Conservation (phyloP, 2,113 vertebrate genomes). For the Hemicordylus capensis region DNA sequence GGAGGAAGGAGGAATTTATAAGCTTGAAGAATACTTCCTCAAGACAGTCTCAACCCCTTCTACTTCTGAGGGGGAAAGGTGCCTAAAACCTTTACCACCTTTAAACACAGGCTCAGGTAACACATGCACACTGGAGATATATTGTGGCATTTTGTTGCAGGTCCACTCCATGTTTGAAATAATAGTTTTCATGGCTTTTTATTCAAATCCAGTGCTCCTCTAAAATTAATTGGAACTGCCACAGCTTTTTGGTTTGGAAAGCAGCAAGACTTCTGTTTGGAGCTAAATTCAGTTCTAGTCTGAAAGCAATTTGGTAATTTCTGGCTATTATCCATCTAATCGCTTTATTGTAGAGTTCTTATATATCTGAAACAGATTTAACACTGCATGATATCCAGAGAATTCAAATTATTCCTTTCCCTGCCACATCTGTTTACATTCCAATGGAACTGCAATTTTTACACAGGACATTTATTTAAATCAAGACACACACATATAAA, state of each 20-base stretch:
- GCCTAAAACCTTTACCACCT: too few relatives aligned
- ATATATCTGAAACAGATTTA: too few relatives aligned
- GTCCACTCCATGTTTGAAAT: too few relatives aligned
- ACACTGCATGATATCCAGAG: not conserved
- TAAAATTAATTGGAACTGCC: not conserved
- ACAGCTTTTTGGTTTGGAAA: not conserved
- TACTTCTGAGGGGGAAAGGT: too few relatives aligned
- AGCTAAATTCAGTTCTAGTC: not conserved
- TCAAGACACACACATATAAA: not conserved
- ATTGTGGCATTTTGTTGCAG: too few relatives aligned
- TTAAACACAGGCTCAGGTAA: too few relatives aligned
- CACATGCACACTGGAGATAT: too few relatives aligned
- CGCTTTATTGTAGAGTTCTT: not conserved
- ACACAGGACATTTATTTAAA: not conserved
- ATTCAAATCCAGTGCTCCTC: not conserved
- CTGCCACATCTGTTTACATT: not conserved
- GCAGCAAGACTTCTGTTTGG: not conserved
- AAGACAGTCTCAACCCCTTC: too few relatives aligned
- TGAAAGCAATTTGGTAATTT: not conserved
- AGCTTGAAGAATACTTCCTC: too few relatives aligned
- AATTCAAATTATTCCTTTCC: not conserved
- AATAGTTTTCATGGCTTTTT: not conserved
- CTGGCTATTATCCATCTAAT: not conserved
- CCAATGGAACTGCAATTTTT: not conserved
- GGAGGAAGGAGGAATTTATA: too few relatives aligned